phyloP scores from a whole-genome alignment of 2,113 vertebrate genomes.

The Neoarius graeffei region DNA sequence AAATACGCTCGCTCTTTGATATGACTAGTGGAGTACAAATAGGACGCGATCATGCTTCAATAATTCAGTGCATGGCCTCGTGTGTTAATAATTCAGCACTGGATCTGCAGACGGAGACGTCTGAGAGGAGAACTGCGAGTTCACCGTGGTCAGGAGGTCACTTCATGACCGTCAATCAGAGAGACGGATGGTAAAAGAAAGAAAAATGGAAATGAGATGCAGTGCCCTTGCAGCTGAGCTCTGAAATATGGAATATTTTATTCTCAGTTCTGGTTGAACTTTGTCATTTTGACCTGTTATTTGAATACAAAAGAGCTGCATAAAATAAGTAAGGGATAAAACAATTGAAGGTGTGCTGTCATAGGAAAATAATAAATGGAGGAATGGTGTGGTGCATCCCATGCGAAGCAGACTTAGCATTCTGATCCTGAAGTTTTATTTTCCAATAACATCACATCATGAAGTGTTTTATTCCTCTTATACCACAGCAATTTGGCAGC shows the following conservation, averaged over 20 bases:
- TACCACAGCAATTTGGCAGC: background rate
- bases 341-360: too few relatives aligned
- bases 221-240: background rate
- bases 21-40: slow-evolving; percentile 4
- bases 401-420: background rate
- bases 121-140: slow-evolving; percentile 19
- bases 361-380: background rate
- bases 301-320: background rate
- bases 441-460: background rate
- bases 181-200: background rate
- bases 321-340: background rate
- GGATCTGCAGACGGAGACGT: background rate
- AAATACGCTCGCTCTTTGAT: slow-evolving; percentile 1
- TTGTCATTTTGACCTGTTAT: background rate
- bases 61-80: slow-evolving; percentile 36
- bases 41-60: slow-evolving; percentile 31
- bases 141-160: slow-evolving; percentile 37
- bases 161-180: background rate
- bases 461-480: background rate
- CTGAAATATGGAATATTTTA: background rate
- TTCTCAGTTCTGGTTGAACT: background rate
- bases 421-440: background rate
- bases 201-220: background rate
- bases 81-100: slow-evolving; percentile 49
- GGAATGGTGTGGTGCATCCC: background rate